phyloP scores from a whole-genome alignment of 2,797 vertebrate species.

The Macropus fuliginosus region DNA sequence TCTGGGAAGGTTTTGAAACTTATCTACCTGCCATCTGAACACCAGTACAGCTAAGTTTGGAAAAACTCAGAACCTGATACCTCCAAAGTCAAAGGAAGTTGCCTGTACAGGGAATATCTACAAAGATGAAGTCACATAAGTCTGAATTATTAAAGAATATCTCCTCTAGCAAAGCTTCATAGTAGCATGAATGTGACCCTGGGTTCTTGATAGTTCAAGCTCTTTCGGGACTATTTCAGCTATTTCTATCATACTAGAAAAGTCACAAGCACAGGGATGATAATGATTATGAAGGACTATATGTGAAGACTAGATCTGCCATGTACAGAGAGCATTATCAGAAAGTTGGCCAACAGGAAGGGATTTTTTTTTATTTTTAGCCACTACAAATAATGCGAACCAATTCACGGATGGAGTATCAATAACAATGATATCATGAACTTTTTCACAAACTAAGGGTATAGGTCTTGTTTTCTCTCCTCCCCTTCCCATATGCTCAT shows the following conservation, averaged over 20 bases:
- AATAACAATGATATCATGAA: not conserved
- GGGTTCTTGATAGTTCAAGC: not conserved
- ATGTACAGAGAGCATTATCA: not conserved
- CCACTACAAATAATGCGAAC: not conserved
- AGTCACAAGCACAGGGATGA: not conserved
- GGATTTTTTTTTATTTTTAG: not conserved
- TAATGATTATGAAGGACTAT: not conserved
- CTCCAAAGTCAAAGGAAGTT: not conserved
- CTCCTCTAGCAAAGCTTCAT: not conserved
- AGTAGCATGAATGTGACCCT: not conserved
- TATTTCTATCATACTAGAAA: not conserved
- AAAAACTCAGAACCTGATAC: not conserved
- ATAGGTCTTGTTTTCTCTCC: not conserved
- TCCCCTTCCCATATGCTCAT: not conserved
- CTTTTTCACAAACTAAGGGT: too few species aligned
- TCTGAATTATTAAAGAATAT: not conserved
- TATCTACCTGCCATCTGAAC: not conserved
- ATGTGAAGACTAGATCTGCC: not conserved
- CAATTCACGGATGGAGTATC: not conserved
- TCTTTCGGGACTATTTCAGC: not conserved
- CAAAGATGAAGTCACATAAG: not conserved
- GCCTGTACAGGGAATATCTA: not conserved
- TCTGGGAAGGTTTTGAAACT: not conserved
- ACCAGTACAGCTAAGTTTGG: not conserved
- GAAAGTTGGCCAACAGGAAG: not conserved